These are phyloP conservation scores for Sarcophaga subvicina DNA, from an alignment of 2,888 invertebrate species.

Conservation along the genomic window DNA sequence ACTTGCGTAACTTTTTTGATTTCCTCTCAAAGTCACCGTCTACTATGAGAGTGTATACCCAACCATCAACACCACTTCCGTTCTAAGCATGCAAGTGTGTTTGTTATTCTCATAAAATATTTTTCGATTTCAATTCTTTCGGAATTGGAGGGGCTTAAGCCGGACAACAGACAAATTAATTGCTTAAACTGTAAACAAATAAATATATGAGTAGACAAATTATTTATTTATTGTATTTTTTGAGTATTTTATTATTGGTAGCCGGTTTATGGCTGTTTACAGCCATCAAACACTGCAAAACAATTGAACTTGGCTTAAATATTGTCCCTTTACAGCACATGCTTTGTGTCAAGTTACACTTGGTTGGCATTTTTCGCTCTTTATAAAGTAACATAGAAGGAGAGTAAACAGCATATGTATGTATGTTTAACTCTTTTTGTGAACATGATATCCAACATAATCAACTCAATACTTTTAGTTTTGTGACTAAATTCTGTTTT, in stretches of 20 bases:
- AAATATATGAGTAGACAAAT: neutral
- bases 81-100: slow-evolving; percentile 36
- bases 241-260: neutral
- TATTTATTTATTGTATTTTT: neutral
- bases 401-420: neutral
- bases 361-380: slow-evolving; percentile 41
- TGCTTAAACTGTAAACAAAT: neutral
- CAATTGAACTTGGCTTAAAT: slow-evolving; percentile 65
- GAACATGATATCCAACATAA: neutral
- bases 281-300: slow-evolving; percentile 34
- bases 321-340: slow-evolving; percentile 15
- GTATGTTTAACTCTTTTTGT: neutral
- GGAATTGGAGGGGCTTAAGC: neutral
- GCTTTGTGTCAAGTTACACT: slow-evolving; percentile 28
- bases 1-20: slow-evolving; percentile 59
- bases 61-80: slow-evolving; percentile 47
- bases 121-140: neutral
- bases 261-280: slow-evolving; percentile 24
- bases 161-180: neutral
- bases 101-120: slow-evolving; percentile 12
- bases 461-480: neutral
- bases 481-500: neutral
- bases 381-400: slow-evolving; percentile 4
- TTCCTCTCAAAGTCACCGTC: slow-evolving; percentile 44
- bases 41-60: too few relatives aligned